Evolutionary conservation across 2,113 vertebrate genomes (phyloP).

Genomic region (Leptocoma aspasia): DNA sequence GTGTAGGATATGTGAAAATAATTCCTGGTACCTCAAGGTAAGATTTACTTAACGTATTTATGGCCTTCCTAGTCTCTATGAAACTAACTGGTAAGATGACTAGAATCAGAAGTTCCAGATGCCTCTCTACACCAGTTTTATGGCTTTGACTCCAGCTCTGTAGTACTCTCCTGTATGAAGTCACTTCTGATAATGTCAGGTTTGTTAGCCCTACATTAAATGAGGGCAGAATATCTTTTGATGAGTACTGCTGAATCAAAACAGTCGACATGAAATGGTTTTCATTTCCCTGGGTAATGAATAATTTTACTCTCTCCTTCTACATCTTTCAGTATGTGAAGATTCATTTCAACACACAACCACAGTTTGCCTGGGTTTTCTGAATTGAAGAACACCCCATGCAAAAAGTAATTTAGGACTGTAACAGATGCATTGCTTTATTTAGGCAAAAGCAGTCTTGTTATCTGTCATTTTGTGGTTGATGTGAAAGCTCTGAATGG

Average conservation of each 20-base stretch:
- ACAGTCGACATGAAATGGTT: neutral
- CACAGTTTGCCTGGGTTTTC: neutral
- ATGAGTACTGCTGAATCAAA: neutral
- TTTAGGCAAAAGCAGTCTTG: slow-evolving; percentile 50
- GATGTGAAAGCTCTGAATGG: slow-evolving; percentile 50
- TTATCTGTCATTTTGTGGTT: slow-evolving; percentile 54
- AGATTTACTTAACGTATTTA: neutral
- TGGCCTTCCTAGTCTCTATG: neutral
- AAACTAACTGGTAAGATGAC: neutral
- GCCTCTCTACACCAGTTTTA: neutral
- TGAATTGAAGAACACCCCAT: neutral
- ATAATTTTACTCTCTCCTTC: neutral
- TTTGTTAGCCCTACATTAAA: neutral
- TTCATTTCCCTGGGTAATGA: neutral
- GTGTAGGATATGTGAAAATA: neutral
- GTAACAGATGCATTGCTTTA: slow-evolving; percentile 36
- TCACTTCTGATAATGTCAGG: neutral
- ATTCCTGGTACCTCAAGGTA: neutral
- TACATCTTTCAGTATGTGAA: neutral
- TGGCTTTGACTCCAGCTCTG: neutral
- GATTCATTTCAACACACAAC: neutral
- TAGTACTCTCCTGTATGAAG: neutral
- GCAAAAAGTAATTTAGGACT: slow-evolving; percentile 16
- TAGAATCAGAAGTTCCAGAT: neutral
- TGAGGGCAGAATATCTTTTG: neutral